These are phyloP conservation scores for Flexamia atlantica DNA, from an alignment of 2,888 invertebrate genomes.

Conservation along the genomic window DNA sequence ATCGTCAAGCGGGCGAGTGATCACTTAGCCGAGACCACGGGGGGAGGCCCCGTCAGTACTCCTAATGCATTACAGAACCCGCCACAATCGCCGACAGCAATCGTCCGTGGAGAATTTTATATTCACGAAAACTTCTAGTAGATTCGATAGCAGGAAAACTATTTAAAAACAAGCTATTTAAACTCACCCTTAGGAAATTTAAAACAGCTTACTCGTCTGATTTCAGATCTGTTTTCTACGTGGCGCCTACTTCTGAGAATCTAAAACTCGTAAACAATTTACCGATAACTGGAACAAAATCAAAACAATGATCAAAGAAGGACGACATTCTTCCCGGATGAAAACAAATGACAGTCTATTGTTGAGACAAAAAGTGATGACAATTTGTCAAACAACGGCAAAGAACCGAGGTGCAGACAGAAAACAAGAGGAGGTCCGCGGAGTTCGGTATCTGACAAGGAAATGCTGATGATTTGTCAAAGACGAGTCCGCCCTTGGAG, in stretches of 20 bases:
- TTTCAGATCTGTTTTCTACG: too few relatives aligned
- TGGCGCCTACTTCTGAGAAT: too few relatives aligned
- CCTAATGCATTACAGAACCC: not conserved
- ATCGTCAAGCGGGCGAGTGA: constrained; percentile 58
- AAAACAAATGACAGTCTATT: constrained; percentile 15
- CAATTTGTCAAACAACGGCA: constrained; percentile 43
- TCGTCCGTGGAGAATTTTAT: too few relatives aligned
- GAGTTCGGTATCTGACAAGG: constrained; percentile 4
- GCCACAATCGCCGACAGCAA: too few relatives aligned
- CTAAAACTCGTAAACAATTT: too few relatives aligned
- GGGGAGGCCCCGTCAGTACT: not conserved
- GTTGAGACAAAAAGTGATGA: constrained; percentile 15
- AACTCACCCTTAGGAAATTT: too few relatives aligned
- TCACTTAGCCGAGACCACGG: constrained; percentile 32
- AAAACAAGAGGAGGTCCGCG: constrained; percentile 3
- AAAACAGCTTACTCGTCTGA: too few relatives aligned
- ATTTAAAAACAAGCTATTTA: too few relatives aligned
- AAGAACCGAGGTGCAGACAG: constrained; percentile 32
- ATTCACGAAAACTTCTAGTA: too few relatives aligned
- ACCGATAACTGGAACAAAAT: not conserved
- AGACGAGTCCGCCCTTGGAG: constrained; percentile 29
- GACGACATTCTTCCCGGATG: not conserved
- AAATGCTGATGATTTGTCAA: constrained; percentile 49
- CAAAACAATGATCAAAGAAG: not conserved
- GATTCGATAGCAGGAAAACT: too few relatives aligned